Percentiles rank a stretch among this genome's conserved stretches.
These are phyloP conservation scores for Flexamia atlantica DNA, from an alignment of 2,888 invertebrate species.

Conservation along the genomic window DNA sequence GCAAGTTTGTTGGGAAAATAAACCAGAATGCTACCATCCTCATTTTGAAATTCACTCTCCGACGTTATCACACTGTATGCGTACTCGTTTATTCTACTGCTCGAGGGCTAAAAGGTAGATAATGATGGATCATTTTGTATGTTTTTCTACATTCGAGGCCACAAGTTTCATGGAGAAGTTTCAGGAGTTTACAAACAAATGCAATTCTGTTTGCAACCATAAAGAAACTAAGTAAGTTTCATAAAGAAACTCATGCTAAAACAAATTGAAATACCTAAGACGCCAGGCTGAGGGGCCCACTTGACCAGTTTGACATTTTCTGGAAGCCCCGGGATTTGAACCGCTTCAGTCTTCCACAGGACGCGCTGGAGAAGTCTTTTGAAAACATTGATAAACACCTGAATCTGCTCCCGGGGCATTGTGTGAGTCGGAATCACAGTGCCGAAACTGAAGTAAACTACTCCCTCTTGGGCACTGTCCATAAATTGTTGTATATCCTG, in stretches of 20 bases:
- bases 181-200: too few species aligned
- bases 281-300: constrained; percentile 67
- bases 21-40: too few species aligned
- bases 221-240: background rate
- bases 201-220: background rate
- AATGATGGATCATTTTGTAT: too few species aligned
- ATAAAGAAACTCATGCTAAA: background rate
- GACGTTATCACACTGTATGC: too few species aligned
- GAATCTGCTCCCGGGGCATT: constrained; percentile 61
- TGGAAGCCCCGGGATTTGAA: constrained; percentile 50
- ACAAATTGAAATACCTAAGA: constrained; percentile 64
- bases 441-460: constrained; percentile 69
- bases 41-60: too few species aligned
- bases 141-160: background rate
- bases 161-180: too few species aligned
- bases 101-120: too few species aligned
- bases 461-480: constrained; percentile 67
- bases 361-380: constrained; percentile 65
- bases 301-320: constrained; percentile 66
- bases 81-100: too few species aligned
- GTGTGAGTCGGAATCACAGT: constrained; percentile 78
- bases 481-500: constrained; percentile 51
- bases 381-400: constrained; percentile 64
- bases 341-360: constrained; percentile 67
- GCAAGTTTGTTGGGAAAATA: too few species aligned